phyloP scores from a whole-genome alignment of 2,888 invertebrate species.

The Matsumyia berberina region DNA sequence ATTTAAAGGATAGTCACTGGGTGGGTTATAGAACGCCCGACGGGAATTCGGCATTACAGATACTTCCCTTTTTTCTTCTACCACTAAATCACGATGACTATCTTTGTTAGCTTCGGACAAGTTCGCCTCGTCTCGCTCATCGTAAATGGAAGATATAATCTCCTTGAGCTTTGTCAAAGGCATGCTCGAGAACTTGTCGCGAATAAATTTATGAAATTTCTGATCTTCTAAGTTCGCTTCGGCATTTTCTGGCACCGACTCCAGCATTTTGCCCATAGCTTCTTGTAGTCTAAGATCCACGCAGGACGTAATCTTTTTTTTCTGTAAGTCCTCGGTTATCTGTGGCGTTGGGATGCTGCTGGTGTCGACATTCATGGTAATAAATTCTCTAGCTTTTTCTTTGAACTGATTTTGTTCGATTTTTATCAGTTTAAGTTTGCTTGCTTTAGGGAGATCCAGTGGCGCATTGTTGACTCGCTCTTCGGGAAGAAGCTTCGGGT shows the following conservation, averaged over 20 bases:
- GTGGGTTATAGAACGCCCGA: slow-evolving; percentile 72
- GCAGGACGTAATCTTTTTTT: not conserved
- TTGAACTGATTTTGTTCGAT: not conserved
- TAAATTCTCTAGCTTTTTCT: not conserved
- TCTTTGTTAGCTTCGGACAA: not conserved
- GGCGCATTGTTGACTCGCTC: slow-evolving; percentile 43
- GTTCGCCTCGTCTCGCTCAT: not conserved
- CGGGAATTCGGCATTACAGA: slow-evolving; percentile 57
- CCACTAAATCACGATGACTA: not conserved
- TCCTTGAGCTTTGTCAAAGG: slow-evolving; percentile 19
- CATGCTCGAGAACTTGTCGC: slow-evolving; percentile 7
- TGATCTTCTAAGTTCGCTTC: not conserved
- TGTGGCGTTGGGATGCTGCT: not conserved
- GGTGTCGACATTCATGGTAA: not conserved
- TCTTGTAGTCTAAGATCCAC: slow-evolving; percentile 24
- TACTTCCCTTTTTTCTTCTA: not conserved
- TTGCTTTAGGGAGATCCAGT: not conserved
- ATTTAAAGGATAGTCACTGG: not conserved
- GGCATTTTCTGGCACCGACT: not conserved
- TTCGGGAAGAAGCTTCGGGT: slow-evolving; percentile 8
- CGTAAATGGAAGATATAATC: slow-evolving; percentile 5
- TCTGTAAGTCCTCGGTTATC: not conserved
- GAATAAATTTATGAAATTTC: slow-evolving; percentile 16
- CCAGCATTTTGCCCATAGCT: slow-evolving; percentile 13
- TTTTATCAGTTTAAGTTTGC: not conserved